phyloP scores from a whole-genome alignment of 1,140 invertebrate species.

The Hypsibius dujardini region DNA sequence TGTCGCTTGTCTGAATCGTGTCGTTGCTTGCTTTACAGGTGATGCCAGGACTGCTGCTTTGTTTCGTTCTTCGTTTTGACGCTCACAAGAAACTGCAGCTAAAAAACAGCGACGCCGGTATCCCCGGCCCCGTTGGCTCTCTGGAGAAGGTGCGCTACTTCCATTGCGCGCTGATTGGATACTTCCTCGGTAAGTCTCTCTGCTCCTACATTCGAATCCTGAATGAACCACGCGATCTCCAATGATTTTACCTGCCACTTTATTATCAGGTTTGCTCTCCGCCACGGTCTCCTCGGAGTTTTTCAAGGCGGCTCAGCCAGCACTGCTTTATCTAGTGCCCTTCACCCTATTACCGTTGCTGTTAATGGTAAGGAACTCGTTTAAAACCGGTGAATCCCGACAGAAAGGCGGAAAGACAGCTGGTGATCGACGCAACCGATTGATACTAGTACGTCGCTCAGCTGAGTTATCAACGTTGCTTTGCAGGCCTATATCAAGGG shows the following conservation, averaged over 20 bases:
- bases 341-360: conserved; percentile 85
- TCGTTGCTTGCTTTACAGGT: conserved; percentile 32
- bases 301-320: conserved; percentile 92
- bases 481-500: conserved; percentile 71
- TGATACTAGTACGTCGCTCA: too few relatives aligned
- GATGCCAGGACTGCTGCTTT: conserved; percentile 86
- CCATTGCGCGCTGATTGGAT: conserved; percentile 91
- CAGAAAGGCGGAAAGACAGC: too few relatives aligned
- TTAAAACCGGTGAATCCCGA: too few relatives aligned
- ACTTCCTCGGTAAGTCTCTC: conserved; percentile 52
- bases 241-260: conserved; percentile 20
- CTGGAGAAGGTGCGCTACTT: conserved; percentile 47
- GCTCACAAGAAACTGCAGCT: conserved; percentile 76
- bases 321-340: conserved; percentile 83
- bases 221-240: neutral
- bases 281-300: conserved; percentile 90
- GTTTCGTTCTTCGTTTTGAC: conserved; percentile 83
- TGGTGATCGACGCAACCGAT: too few relatives aligned
- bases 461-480: too few relatives aligned
- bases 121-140: conserved; percentile 51
- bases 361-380: conserved; percentile 50
- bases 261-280: conserved; percentile 56
- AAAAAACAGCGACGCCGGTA: conserved; percentile 48
- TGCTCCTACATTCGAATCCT: neutral
- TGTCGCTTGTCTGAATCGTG: too few relatives aligned